These are phyloP conservation scores for Lutraria rhynchaena DNA, from an alignment of 1,140 invertebrate genomes.

Conservation along the genomic window DNA sequence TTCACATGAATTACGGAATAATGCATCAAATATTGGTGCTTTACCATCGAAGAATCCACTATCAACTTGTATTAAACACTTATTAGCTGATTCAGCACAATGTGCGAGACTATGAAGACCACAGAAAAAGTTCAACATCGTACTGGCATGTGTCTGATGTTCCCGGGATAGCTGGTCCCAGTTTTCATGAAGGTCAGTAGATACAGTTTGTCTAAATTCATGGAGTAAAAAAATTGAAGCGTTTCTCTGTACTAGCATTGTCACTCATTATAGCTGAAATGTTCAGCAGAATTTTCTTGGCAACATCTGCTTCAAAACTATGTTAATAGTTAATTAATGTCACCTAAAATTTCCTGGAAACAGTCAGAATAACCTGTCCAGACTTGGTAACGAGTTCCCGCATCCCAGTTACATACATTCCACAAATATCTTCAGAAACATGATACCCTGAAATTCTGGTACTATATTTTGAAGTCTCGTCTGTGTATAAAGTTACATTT, in stretches of 20 bases:
- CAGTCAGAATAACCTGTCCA: constrained; percentile 36
- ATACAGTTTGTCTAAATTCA: constrained; percentile 34
- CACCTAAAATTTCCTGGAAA: constrained; percentile 41
- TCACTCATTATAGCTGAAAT: constrained; percentile 59
- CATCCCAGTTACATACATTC: constrained; percentile 57
- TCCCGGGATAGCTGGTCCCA: constrained; percentile 31
- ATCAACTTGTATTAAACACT: constrained; percentile 16
- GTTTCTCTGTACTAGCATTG: constrained; percentile 56
- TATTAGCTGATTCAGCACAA: constrained; percentile 50
- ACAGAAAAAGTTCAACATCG: constrained; percentile 49
- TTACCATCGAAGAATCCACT: constrained; percentile 2
- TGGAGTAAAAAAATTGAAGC: constrained; percentile 42
- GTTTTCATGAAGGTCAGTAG: constrained; percentile 34
- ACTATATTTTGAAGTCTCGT: constrained; percentile 63
- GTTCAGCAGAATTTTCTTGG: constrained; percentile 39
- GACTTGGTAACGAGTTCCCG: constrained; percentile 59
- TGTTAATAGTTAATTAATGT: constrained; percentile 46
- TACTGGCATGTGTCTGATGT: constrained; percentile 34
- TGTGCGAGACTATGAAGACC: constrained; percentile 54
- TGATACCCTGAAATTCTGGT: constrained; percentile 54
- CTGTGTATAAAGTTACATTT: constrained; percentile 59
- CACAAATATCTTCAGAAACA: constrained; percentile 42
- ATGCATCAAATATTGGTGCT: constrained; percentile 20
- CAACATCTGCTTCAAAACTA: constrained; percentile 15
- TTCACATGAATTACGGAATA: constrained; percentile 38